A percentile compares a stretch with the other conserved stretches of the same genome.
Evolutionary conservation across 2,888 invertebrate genomes (phyloP).

Genomic region (Barypeithes pellucidus): DNA sequence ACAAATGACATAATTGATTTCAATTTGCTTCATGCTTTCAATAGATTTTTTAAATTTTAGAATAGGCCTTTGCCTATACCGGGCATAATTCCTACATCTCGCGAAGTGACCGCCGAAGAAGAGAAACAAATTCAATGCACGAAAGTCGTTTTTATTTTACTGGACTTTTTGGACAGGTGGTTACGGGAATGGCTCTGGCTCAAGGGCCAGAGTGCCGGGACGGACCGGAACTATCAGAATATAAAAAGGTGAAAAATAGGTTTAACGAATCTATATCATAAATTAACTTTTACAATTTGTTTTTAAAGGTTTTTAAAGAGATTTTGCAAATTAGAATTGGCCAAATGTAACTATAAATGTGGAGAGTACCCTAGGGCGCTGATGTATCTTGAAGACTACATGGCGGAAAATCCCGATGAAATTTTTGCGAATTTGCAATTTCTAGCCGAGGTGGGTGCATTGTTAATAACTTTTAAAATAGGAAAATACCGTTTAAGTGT

Average conservation of each 20-base stretch:
- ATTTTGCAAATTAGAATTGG: constrained; percentile 80
- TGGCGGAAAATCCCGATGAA: constrained; percentile 74
- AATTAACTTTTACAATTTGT: too few species aligned
- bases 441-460: constrained; percentile 75
- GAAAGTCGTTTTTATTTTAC: constrained; percentile 80
- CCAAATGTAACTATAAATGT: constrained; percentile 82
- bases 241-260: constrained; percentile 33
- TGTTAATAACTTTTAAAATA: too few species aligned
- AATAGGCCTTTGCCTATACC: constrained; percentile 58
- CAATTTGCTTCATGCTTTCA: not conserved
- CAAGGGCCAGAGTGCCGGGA: constrained; percentile 59
- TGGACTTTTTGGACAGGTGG: constrained; percentile 87
- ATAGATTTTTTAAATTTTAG: constrained; percentile 52
- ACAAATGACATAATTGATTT: too few species aligned
- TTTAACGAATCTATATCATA: too few species aligned
- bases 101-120: constrained; percentile 58
- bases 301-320: constrained; percentile 56
- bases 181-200: constrained; percentile 76
- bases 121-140: constrained; percentile 74
- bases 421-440: constrained; percentile 73
- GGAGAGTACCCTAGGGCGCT: constrained; percentile 84
- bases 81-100: constrained; percentile 53
- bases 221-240: constrained; percentile 60
- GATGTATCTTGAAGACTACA: constrained; percentile 83
- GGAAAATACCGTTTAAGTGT: too few species aligned